Evolutionary conservation across 2,888 invertebrate genomes (phyloP).

Genomic region (Hypercompe scribonia): DNA sequence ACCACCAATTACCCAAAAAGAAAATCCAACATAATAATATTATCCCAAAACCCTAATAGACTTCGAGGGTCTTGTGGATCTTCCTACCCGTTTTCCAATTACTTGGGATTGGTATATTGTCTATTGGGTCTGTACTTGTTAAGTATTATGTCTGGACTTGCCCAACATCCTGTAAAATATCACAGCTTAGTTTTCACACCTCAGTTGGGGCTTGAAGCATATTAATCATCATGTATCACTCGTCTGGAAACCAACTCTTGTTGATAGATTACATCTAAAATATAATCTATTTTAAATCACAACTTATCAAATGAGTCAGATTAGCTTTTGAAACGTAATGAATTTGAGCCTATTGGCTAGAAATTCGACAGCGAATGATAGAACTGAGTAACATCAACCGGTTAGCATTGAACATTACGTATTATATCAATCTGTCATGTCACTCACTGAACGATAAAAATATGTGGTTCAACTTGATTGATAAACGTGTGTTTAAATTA

Average conservation of each 20-base stretch:
- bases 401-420: neutral
- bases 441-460: neutral
- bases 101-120: neutral
- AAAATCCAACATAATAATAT: neutral
- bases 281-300: neutral
- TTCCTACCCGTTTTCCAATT: neutral
- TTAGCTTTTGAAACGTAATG: neutral
- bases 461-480: neutral
- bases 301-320: neutral
- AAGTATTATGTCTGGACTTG: neutral
- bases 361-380: neutral
- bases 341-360: neutral
- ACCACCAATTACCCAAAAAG: neutral
- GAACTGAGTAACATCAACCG: neutral
- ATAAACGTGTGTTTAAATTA: neutral
- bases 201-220: neutral
- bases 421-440: neutral
- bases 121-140: neutral
- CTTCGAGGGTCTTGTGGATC: neutral
- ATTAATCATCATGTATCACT: neutral
- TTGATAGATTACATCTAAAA: neutral
- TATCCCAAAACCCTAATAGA: constrained; percentile 1
- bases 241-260: neutral
- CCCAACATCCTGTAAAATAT: neutral
- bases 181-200: neutral